A percentile compares a stretch with the other conserved stretches of the same genome.
Conservation (phyloP, 2,888 invertebrate genomes). For the Cephus pygmeus region DNA sequence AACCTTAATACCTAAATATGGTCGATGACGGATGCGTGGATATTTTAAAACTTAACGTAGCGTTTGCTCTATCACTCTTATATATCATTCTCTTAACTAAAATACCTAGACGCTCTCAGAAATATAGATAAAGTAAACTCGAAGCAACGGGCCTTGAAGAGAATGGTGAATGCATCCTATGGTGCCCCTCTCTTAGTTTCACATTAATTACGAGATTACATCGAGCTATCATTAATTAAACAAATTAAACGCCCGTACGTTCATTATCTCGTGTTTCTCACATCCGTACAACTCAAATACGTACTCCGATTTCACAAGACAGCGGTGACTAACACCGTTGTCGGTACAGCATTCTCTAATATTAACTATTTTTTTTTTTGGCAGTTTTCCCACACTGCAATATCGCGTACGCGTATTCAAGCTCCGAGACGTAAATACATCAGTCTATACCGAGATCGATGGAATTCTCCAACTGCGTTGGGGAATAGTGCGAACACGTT, state of each 20-base stretch:
- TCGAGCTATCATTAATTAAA: not conserved
- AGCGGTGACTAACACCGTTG: not conserved
- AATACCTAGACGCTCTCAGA: constrained; percentile 26
- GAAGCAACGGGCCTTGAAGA: constrained; percentile 22
- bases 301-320: not conserved
- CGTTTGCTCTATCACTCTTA: constrained; percentile 24
- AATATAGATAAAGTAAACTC: constrained; percentile 9
- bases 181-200: not conserved
- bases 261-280: not conserved
- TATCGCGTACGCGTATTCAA: not conserved
- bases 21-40: constrained; percentile 17
- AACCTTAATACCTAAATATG: constrained; percentile 12
- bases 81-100: constrained; percentile 28
- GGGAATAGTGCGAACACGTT: not conserved
- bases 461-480: not conserved
- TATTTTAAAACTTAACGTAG: constrained; percentile 28
- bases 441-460: not conserved
- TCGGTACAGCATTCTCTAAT: not conserved
- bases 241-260: not conserved
- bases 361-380: not conserved
- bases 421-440: not conserved
- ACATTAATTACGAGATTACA: not conserved
- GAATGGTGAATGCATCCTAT: constrained; percentile 8
- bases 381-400: not conserved
- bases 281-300: not conserved